Evolutionary conservation across 2,888 invertebrate genomes (phyloP).

Genomic region (Netelia melanura): DNA sequence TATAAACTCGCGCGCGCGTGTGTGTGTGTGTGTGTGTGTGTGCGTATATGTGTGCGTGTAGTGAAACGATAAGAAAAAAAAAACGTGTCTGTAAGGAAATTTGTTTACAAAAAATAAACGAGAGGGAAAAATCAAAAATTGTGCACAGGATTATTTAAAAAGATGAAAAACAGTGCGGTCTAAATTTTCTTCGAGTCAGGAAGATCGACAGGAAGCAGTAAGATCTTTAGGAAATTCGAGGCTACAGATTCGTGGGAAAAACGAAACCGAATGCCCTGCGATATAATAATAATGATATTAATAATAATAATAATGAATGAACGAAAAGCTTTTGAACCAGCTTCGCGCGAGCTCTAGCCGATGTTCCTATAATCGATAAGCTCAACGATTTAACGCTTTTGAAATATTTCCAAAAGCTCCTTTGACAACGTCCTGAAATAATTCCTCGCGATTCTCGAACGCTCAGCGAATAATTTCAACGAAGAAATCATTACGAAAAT

Average conservation of each 20-base stretch:
- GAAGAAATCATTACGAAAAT: too few species aligned
- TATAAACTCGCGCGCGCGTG: too few species aligned
- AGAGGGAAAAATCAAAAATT: neutral
- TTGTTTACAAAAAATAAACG: neutral
- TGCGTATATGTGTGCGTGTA: conserved; percentile 22
- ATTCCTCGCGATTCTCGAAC: neutral
- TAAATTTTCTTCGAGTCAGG: neutral
- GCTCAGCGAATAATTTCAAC: neutral
- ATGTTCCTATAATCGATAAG: conserved; percentile 53
- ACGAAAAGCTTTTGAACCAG: conserved; percentile 59
- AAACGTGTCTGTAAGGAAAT: conserved; percentile 13
- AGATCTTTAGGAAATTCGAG: conserved; percentile 41
- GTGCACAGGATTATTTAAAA: conserved; percentile 63
- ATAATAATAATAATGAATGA: conserved; percentile 8
- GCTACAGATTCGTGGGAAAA: neutral
- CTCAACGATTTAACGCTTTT: conserved; percentile 45
- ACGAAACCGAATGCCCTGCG: neutral
- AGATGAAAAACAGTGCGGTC: neutral
- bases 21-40: conserved; percentile 12
- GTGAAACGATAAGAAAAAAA: neutral
- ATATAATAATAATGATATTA: too few species aligned
- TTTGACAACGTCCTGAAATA: conserved; percentile 18
- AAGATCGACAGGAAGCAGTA: conserved; percentile 36
- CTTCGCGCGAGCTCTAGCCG: conserved; percentile 41
- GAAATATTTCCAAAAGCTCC: conserved; percentile 32